Base-by-base conservation (phyloP, 2,888 invertebrate species). In the Pseudoips prasinana region DNA sequence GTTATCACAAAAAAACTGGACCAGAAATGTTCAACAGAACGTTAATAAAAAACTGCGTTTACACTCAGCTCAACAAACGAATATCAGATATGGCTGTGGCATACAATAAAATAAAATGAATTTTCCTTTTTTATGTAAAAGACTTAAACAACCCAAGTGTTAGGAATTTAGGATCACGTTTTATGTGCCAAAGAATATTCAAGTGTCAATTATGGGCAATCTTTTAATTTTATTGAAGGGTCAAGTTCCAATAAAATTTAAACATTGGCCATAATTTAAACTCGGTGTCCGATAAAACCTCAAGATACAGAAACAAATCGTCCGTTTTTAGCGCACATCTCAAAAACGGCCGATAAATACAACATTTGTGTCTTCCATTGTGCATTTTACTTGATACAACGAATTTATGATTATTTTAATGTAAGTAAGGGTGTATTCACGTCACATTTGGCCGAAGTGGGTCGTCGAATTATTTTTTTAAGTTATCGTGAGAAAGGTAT, bases 341-440 rank as follows among this genome's bases (percentile, higher is more conserved):
- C 52, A 41, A 52, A 57, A 53, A 40, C 29, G 18, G 19, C 23
- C 50, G 32, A 56, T 59, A 59, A 54, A 54, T 46, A 44, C 45
- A 52, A 47, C 39, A 49, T 53, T 45, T 37, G 46, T 39, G 39
- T 46, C 40, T 28, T 30, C 26, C 29, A 33, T 25, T 30, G 42
- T 41, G 38, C 31, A 49, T 58, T 69, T 75, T 70, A 61, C 73
- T 67, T 71, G 68, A 51, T 64, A 52, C 46, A 39, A 58, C 38
- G 66, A 64, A 72, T 70, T 62, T 73, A 77, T 60, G 64, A 56
- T 58, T 58, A 49, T 64, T 58, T n/a, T 58, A 56, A 66, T 66
- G 66, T 70, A 69, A 70, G 77, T 67, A 70, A 55, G 64, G 62
- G 55, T n/a, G n/a, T 31, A 38, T 54, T 41, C 34, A 42, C 44